Evolutionary conservation across 1,140 invertebrate genomes (phyloP).

Genomic region (Augochlora pura): DNA sequence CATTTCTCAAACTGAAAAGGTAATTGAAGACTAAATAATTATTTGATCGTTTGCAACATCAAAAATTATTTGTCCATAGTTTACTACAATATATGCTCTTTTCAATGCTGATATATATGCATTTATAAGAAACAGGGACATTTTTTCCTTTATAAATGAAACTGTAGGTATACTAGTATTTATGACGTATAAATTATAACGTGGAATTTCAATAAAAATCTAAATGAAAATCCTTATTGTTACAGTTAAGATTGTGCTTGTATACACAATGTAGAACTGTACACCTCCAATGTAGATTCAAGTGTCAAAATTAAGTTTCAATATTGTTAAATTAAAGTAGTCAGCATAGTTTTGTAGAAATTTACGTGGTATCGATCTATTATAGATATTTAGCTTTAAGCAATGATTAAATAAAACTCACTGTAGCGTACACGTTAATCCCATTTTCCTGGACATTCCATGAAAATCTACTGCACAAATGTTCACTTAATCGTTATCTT

Average conservation of each 20-base stretch:
- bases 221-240: neutral
- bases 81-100: neutral
- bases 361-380: neutral
- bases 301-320: slow-evolving; percentile 44
- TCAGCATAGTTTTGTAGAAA: neutral
- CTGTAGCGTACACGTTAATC: slow-evolving; percentile 62
- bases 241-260: neutral
- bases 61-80: neutral
- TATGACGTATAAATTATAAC: neutral
- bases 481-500: slow-evolving; percentile 77
- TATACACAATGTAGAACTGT: slow-evolving; percentile 1
- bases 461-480: slow-evolving; percentile 69
- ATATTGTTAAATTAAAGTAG: slow-evolving; percentile 40
- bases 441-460: slow-evolving; percentile 66
- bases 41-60: neutral
- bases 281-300: neutral
- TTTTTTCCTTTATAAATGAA: neutral
- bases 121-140: neutral
- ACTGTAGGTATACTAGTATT: neutral
- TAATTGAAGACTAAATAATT: neutral
- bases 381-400: slow-evolving; percentile 11
- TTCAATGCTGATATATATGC: neutral
- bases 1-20: neutral
- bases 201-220: neutral
- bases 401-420: slow-evolving; percentile 64